phyloP scores from a whole-genome alignment of 2,797 vertebrate species.

The Pipistrellus kuhlii region DNA sequence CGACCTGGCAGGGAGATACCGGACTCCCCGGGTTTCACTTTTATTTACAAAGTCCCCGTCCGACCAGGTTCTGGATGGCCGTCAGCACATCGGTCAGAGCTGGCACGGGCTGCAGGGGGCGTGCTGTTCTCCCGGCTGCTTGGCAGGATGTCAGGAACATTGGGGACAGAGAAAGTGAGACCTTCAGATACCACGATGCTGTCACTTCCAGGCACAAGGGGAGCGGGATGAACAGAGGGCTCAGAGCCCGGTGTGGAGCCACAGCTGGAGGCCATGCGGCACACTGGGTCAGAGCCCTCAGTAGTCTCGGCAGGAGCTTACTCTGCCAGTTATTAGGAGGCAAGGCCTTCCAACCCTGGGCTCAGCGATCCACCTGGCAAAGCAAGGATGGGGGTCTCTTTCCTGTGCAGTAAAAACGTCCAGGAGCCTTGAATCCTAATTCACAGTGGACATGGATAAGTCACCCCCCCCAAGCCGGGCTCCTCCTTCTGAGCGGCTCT shows the following conservation, averaged over 20 bases:
- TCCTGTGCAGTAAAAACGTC: not conserved
- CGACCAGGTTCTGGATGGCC: slow-evolving; percentile 20
- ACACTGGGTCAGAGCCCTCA: not conserved
- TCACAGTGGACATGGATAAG: not conserved
- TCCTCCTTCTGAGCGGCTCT: not conserved
- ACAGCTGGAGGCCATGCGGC: not conserved
- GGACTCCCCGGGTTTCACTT: slow-evolving; percentile 12
- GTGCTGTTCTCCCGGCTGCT: not conserved
- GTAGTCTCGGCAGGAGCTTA: not conserved
- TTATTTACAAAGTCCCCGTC: not conserved
- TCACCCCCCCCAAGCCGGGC: accelerated
- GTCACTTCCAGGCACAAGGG: not conserved
- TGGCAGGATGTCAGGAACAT: not conserved
- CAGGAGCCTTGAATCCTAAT: not conserved
- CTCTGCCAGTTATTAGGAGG: not conserved
- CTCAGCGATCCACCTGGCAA: not conserved
- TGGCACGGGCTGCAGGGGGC: not conserved
- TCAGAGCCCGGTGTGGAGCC: accelerated
- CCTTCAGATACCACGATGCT: not conserved
- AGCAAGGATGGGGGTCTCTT: not conserved
- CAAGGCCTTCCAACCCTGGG: not conserved
- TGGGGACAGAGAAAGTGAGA: not conserved
- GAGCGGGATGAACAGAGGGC: not conserved
- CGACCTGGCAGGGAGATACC: slow-evolving; percentile 29
- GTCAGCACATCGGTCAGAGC: slow-evolving; percentile 19